Base-by-base conservation (phyloP, 1,140 invertebrate genomes). In the Drosophila mauritiana region DNA sequence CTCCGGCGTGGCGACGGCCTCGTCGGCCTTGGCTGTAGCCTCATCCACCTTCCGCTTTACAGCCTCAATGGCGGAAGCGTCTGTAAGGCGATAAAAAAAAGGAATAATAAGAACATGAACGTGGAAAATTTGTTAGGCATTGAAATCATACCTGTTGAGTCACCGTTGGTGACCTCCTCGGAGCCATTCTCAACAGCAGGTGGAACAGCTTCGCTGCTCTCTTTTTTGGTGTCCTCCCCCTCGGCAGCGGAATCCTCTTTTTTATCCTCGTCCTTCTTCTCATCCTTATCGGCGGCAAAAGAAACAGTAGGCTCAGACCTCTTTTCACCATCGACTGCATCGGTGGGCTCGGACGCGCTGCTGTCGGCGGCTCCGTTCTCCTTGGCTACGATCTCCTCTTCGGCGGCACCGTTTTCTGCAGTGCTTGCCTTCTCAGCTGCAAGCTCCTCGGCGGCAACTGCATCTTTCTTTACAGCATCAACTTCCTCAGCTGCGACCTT, bases 31-130 rank as follows among this genome's bases (percentile, higher is more conserved):
- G 17, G 73, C 78, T 45, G 80, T 58, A 25, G 76, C 70, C 52
- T 89, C 91, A 22, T 85, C 82, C 12, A 91, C 91, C 91, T 92
- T 92, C 77, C 91, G 89, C 73, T 92, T 92, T 12, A 92, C 91
- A 34, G 91, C 91, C 56, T 92, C 91, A 54, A 79, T 76, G 55
- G 73, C 76, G 55, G 88, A 81, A 59, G 88, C 82, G 59, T 92
- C 91, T 91, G 46, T 11, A 65, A 46, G 12, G 15, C 0, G 31
- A 4, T 2, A 63, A 40, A 12, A 36, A 59, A 34, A 45, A 31
- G 0, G 0, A 53, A 22, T 10, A 54, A 8, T 45, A 49, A 55
- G 13, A 39, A 59, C 31, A 17, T 8, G 22, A 17, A 34, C 4
- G 13, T 11, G n/a, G 20, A 37, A n/a, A n/a, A 7, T 8, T 37